Evolutionary conservation across 2,888 invertebrate genomes (phyloP).

Genomic region (Diloba caeruleocephala): DNA sequence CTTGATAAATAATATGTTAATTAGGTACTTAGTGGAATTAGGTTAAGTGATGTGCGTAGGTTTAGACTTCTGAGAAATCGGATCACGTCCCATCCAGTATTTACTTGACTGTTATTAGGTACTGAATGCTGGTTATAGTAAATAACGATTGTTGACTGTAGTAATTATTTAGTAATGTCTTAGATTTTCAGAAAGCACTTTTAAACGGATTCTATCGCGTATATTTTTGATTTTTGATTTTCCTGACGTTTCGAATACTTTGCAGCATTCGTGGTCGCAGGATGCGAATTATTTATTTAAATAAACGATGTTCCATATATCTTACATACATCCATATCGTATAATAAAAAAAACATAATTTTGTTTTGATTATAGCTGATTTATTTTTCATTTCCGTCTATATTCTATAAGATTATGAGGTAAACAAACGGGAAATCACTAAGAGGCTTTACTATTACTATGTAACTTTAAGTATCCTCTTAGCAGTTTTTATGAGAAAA

Average conservation of each 20-base stretch:
- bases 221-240: too few relatives aligned
- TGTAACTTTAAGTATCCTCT: constrained; percentile 4
- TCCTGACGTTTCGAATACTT: too few relatives aligned
- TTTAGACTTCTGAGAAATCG: constrained; percentile 26
- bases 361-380: constrained; percentile 1
- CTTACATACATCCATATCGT: constrained; percentile 21
- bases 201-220: too few relatives aligned
- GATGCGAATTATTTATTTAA: too few relatives aligned
- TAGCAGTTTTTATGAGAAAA: constrained; percentile 2
- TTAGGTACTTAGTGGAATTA: constrained; percentile 28
- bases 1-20: constrained; percentile 34
- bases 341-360: constrained; percentile 21
- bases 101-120: constrained; percentile 26
- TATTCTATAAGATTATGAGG: constrained; percentile 5
- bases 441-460: constrained; percentile 2
- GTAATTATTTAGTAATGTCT: too few relatives aligned
- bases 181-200: too few relatives aligned
- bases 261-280: too few relatives aligned
- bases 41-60: constrained; percentile 26
- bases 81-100: constrained; percentile 20
- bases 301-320: constrained; percentile 30
- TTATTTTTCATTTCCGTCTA: constrained; percentile 12
- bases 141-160: constrained; percentile 15
- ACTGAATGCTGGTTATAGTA: constrained; percentile 6
- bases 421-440: constrained; percentile 14